Evolutionary conservation across 2,797 vertebrate species (phyloP), one percentile per base, ranked within the genome.

Genomic region (Liparis tanakae): DNA sequence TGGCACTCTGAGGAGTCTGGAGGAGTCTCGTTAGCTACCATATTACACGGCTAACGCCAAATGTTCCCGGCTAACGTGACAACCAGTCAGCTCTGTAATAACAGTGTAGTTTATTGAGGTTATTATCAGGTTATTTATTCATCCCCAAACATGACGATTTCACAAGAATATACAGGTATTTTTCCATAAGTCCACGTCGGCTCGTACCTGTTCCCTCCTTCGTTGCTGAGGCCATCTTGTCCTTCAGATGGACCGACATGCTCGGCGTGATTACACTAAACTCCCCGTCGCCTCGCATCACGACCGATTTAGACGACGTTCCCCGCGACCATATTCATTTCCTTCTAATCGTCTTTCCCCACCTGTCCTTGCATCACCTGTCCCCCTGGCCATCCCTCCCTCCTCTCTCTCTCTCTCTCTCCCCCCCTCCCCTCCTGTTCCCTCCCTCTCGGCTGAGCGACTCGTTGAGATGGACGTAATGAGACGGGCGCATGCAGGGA

Each of bases 341-440:
- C 79, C 80, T 57, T 71, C 67, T 82, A 86, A 81, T 83, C 56
- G 78, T 78, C 80, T 85, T 78, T 81, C 60, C 85, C 86, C 80
- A 88, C 89, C 86, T 91, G 86, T 86, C 88, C 85, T 87, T 86
- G 83, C 83, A 70, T 88, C 87, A 91, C 92, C 89, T 91, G 85
- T 76, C 69, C 66, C 66, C 66, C 60, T 17, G 3, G 59, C 33
- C 68, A 1, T 4, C 60, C 9, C 44, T 25, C 25, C 7, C 50
- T 30, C 10, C 58, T 17, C 67, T 3, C 48, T 6, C 75, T 5
- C 36, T 15, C 43, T 44, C 33, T 6, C 56, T 33, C 66, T 37
- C 10, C 14, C 48, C 6, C 75, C 4, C 37, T 4, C n/a, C 39
- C 67, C 41, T 33, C 7, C 57, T 30, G 25, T 30, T 18, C 36